Conservation (phyloP, 2,888 invertebrate genomes). For the Pyrgus malvae region DNA sequence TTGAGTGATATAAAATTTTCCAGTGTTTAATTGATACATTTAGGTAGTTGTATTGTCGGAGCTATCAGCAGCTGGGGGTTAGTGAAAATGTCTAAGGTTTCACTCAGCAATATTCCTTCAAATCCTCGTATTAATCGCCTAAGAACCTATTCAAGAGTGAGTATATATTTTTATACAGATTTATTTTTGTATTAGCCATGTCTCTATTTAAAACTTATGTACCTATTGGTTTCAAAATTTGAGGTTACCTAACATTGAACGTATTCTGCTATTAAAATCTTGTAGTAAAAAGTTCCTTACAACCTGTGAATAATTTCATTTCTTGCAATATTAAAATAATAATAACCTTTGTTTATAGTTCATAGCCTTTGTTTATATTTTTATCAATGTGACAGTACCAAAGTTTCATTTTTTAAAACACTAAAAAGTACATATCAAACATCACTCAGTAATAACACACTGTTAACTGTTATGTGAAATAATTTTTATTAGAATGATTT, state of each 20-base stretch:
- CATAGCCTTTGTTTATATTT: neutral
- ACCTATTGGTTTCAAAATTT: constrained; percentile 6
- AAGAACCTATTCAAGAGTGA: constrained; percentile 75
- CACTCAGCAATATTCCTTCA: constrained; percentile 74
- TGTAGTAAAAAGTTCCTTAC: neutral
- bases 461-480: too few relatives aligned
- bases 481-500: too few relatives aligned
- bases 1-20: constrained; percentile 43
- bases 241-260: constrained; percentile 33
- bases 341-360: neutral
- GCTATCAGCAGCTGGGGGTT: constrained; percentile 24
- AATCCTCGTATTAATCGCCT: constrained; percentile 73
- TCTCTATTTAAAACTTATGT: constrained; percentile 5
- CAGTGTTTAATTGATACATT: constrained; percentile 14
- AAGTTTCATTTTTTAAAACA: neutral
- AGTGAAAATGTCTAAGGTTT: constrained; percentile 72
- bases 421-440: too few relatives aligned
- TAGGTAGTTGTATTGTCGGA: constrained; percentile 2
- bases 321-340: too few relatives aligned
- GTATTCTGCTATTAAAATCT: neutral
- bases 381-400: neutral
- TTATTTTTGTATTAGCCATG: constrained; percentile 22
- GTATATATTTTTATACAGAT: constrained; percentile 39
- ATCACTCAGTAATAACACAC: too few relatives aligned
- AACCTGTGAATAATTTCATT: too few relatives aligned